Base-by-base conservation (phyloP, 2,888 invertebrate genomes). In the Orthonychiurus folsomi region DNA sequence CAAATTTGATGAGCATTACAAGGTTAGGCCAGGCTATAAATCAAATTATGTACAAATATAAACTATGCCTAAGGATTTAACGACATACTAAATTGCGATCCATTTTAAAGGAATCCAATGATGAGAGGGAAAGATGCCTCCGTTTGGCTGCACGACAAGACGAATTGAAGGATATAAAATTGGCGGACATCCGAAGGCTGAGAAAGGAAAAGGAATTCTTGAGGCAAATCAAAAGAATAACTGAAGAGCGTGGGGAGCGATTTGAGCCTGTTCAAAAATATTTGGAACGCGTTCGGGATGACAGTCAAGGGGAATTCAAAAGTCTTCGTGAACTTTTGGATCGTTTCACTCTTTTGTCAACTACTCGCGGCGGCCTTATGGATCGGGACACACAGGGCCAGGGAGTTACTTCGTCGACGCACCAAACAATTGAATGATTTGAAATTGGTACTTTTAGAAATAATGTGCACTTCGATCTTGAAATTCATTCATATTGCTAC, bases 261-360 rank as follows among this genome's bases (percentile, higher is more conserved):
- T 72, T 69, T 25, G 56, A 65, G 23, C 62, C 67, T n/a, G 71
- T 72, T 59, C 63, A 69, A 63, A 63, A 59, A 1, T 72, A 71
- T 59, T 60, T 72, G 25, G 68, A 67, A 12, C 58, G 63, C 37
- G 66, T 68, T 1, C 63, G 65, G 24, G 62, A 68, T n/a, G 60
- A 64, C 12, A 71, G 69, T 61, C 69, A 68, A 53, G 72, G 72
- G 28, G 72, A 72, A 25, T 72, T 68, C 52, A 55, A 62, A 9
- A 67, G 68, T 23, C 48, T 70, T 50, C 65, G 69, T 27, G 72
- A 72, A 18, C 66, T 72, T 52, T 69, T 69, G 20, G 70, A 72
- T 50, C 62, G 72, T 1, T 72, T 66, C 59, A 63, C 63, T 2
- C 59, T 69, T n/a, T 59, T 72, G 15, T 62, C 65, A 1, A 66